phyloP scores from a whole-genome alignment of 2,888 invertebrate genomes.

The Chouioia cunea region DNA sequence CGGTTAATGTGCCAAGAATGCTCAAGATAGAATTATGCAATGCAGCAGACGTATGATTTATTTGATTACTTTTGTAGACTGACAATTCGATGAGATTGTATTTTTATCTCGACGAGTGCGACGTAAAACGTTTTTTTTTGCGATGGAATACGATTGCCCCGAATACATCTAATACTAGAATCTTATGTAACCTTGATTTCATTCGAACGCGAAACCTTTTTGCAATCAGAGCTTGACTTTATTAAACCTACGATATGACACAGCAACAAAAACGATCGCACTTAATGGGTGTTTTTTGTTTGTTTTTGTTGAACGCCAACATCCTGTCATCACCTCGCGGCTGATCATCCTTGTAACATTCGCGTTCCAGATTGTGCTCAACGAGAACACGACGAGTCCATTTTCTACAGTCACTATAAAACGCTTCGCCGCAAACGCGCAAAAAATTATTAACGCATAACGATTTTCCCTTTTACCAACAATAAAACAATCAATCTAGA shows the following conservation, averaged over 20 bases:
- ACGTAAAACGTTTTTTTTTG: not conserved
- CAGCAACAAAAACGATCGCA: not conserved
- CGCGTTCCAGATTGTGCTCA: not conserved
- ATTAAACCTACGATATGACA: too few species aligned
- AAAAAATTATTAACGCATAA: too few species aligned
- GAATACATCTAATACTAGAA: conserved; percentile 8
- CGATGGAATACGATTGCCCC: conserved; percentile 4
- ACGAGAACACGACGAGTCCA: conserved; percentile 15
- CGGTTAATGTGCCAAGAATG: not conserved
- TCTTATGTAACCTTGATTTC: conserved; percentile 2
- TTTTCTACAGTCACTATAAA: not conserved
- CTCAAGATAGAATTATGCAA: too few species aligned
- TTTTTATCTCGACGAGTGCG: not conserved
- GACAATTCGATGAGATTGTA: not conserved
- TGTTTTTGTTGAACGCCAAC: not conserved
- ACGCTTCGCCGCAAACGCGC: too few species aligned
- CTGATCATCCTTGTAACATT: conserved; percentile 17
- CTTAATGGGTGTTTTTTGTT: not conserved
- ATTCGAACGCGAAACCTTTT: too few species aligned
- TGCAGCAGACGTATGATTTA: too few species aligned
- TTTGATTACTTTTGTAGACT: not conserved
- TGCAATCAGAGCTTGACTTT: too few species aligned
- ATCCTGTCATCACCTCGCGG: not conserved
- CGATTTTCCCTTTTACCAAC: too few species aligned
- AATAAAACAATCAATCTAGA: too few species aligned